Evolutionary conservation across 2,113 vertebrate species (phyloP).

Genomic region (Smithornis capensis): DNA sequence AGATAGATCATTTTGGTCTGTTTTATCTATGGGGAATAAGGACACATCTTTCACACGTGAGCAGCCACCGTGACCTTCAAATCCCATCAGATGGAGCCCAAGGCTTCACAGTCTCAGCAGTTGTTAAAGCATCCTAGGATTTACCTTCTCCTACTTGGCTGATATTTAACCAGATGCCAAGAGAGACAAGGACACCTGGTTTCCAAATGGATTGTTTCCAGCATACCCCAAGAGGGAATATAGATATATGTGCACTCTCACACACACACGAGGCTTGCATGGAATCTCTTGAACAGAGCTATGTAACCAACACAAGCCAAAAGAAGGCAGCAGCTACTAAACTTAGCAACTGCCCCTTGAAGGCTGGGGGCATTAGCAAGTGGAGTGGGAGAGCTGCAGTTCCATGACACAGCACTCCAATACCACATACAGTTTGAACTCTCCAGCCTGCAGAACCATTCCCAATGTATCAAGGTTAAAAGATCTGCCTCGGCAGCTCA

Average conservation of each 20-base stretch:
- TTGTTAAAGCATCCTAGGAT: conserved; percentile 24
- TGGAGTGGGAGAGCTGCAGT: neutral
- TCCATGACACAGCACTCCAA: fast-evolving
- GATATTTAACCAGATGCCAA: conserved; percentile 63
- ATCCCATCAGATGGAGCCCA: neutral
- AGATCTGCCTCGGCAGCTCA: neutral
- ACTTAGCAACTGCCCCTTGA: neutral
- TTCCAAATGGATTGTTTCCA: conserved; percentile 33
- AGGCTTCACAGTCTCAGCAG: neutral
- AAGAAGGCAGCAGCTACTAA: neutral
- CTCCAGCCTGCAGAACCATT: neutral
- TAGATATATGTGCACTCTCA: neutral
- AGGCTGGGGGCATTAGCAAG: no score
- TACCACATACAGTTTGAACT: neutral
- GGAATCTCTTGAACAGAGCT: neutral
- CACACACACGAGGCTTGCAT: neutral
- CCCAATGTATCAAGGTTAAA: fast-evolving
- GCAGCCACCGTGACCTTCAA: conserved; percentile 41
- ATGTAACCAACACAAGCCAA: neutral
- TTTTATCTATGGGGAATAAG: neutral
- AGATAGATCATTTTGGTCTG: neutral
- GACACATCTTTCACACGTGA: neutral
- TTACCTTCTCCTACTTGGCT: conserved; percentile 30
- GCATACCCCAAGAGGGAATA: conserved; percentile 1
- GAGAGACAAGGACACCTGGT: conserved; percentile 55